phyloP scores from a whole-genome alignment of 2,113 vertebrate species.

The Heterochromis multidens region DNA sequence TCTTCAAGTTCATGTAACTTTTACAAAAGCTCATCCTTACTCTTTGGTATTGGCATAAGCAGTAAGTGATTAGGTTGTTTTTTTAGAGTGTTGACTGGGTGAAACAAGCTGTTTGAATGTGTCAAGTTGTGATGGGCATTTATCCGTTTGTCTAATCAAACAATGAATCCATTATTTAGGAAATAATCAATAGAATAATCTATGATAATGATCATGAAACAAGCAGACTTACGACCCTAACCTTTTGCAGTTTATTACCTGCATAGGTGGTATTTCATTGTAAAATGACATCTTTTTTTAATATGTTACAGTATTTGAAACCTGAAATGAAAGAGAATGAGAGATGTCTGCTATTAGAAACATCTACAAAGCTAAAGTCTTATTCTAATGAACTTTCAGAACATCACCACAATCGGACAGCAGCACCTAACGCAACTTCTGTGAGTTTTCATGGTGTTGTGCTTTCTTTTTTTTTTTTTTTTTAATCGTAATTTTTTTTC shows the following conservation, averaged over 20 bases:
- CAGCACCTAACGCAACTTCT: no score
- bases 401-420: no score
- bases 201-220: neutral
- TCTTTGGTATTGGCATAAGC: neutral
- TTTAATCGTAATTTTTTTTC: neutral
- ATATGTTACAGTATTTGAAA: no score
- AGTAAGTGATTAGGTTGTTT: neutral
- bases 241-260: neutral
- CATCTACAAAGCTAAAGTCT: no score
- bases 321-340: no score
- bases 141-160: neutral
- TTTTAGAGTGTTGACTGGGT: neutral
- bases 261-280: rapidly evolving
- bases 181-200: neutral
- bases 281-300: no score
- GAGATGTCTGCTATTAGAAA: no score
- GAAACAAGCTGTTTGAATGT: neutral
- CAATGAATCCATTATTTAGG: neutral
- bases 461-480: neutral
- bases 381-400: no score
- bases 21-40: neutral
- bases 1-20: no score
- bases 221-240: neutral
- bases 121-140: neutral
- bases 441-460: no score